Evolutionary conservation across 2,797 vertebrate species (phyloP).

Genomic region (Prionace glauca): DNA sequence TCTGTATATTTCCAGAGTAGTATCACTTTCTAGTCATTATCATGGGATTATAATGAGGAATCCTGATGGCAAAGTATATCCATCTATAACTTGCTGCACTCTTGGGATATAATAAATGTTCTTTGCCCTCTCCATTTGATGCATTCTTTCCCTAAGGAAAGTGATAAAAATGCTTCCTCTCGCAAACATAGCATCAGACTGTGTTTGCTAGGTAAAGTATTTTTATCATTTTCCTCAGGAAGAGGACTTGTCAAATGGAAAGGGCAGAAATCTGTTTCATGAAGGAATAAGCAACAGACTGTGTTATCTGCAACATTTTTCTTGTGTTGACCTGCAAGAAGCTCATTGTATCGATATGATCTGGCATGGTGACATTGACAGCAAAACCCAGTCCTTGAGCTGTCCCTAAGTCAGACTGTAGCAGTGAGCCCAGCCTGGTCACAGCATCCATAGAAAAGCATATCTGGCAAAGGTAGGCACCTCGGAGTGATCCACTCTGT

Average conservation of each 20-base stretch:
- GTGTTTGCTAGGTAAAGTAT: neutral
- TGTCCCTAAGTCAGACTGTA: neutral
- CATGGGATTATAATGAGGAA: neutral
- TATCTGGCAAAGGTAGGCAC: neutral
- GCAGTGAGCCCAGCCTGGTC: too few relatives aligned
- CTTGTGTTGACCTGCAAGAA: neutral
- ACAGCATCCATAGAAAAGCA: neutral
- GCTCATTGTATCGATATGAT: neutral
- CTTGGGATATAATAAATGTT: neutral
- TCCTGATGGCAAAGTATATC: neutral
- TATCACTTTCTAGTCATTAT: neutral
- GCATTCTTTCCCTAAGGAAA: neutral
- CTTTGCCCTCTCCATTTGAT: neutral
- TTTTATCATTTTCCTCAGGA: neutral
- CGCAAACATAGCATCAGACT: neutral
- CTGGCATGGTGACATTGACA: neutral
- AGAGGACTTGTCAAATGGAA: neutral
- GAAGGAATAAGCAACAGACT: neutral
- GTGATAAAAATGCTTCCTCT: neutral
- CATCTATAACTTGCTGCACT: neutral
- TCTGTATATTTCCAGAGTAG: neutral
- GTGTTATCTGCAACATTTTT: neutral
- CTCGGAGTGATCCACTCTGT: neutral
- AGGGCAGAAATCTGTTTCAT: neutral
- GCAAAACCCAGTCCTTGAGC: neutral